Percentiles rank a stretch among this genome's conserved stretches.
Conservation (phyloP, 2,888 invertebrate species). For the Agonum fuliginosum region DNA sequence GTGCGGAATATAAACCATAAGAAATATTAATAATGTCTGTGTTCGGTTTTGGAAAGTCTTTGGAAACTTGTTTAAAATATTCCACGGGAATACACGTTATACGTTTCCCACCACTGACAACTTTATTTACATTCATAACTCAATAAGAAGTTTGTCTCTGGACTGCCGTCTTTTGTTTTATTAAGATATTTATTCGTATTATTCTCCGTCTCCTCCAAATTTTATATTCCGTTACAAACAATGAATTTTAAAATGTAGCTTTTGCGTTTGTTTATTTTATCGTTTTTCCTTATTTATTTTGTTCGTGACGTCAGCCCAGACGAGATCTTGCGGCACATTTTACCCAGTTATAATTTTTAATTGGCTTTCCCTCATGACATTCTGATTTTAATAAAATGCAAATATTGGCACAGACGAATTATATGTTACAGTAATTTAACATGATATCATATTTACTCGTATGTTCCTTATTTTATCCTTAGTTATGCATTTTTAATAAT, state of each 20-base stretch:
- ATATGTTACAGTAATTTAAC: too few species aligned
- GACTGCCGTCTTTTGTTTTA: conserved; percentile 46
- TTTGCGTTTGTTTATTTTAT: conserved; percentile 9
- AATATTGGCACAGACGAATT: too few species aligned
- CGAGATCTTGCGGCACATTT: too few species aligned
- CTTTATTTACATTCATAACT: conserved; percentile 45
- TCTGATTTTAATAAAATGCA: too few species aligned
- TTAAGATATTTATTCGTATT: conserved; percentile 52
- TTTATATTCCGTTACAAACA: conserved; percentile 46
- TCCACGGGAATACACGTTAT: conserved; percentile 1
- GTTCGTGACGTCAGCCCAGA: neutral
- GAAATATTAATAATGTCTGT: conserved; percentile 5
- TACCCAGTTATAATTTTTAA: too few species aligned
- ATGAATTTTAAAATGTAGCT: conserved; percentile 47
- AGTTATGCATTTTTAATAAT: too few species aligned
- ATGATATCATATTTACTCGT: too few species aligned
- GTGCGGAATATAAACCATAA: neutral
- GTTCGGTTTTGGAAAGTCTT: conserved; percentile 10
- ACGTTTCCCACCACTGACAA: conserved; percentile 21
- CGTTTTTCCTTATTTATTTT: conserved; percentile 25
- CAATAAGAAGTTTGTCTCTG: conserved; percentile 42
- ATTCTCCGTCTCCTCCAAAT: conserved; percentile 29
- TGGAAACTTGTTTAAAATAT: conserved; percentile 27
- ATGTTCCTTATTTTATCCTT: too few species aligned
- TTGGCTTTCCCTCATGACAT: too few species aligned